Evolutionary conservation across 2,113 vertebrate genomes (phyloP).

Genomic region (Cebidichthys violaceus): DNA sequence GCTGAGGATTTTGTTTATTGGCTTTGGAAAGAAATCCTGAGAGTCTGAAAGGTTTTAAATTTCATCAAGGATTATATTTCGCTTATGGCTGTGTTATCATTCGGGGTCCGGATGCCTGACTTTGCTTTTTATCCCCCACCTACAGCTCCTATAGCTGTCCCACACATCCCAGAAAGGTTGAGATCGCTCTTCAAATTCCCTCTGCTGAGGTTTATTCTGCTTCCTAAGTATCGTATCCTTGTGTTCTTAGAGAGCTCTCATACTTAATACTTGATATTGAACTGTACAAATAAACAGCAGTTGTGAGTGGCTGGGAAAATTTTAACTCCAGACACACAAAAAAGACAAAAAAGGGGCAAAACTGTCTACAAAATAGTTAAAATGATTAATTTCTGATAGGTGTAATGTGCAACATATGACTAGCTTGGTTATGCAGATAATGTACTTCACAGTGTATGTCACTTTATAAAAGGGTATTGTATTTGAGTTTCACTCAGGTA

Average conservation of each 20-base stretch:
- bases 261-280: not conserved
- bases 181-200: not conserved
- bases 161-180: not conserved
- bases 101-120: not conserved
- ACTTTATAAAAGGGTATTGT: not conserved
- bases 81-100: conserved; percentile 25
- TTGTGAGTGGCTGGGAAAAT: not conserved
- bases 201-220: not conserved
- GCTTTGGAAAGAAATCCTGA: not conserved
- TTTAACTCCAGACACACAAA: not conserved
- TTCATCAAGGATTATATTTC: conserved; percentile 26
- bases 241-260: not conserved
- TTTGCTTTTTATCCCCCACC: conserved; percentile 1
- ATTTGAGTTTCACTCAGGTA: not conserved
- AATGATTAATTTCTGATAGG: too few relatives aligned
- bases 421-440: not conserved
- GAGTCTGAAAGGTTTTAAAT: conserved; percentile 4
- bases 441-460: not conserved
- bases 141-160: not conserved
- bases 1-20: not conserved
- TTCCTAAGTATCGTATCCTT: not conserved
- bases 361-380: too few relatives aligned
- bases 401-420: not conserved
- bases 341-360: not conserved
- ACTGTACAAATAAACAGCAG: not conserved